Base-by-base conservation (phyloP, 2,797 vertebrate genomes). In the Sebastes matsubarae region DNA sequence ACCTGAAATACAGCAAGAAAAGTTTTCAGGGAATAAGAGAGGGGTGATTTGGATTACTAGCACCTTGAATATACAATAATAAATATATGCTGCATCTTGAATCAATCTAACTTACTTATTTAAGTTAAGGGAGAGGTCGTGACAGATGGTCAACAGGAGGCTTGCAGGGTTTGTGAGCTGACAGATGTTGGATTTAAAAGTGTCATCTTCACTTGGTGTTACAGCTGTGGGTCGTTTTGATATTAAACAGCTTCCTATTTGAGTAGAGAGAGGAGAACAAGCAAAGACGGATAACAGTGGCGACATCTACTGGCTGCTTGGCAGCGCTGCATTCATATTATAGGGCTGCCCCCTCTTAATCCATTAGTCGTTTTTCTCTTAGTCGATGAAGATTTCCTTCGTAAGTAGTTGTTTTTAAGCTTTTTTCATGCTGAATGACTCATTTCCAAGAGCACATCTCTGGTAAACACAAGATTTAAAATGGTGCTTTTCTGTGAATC, bases 261-360 rank as follows among this genome's bases (percentile, higher is more conserved):
- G 13, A 22, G 18, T 12, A 2, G 3, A 14, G 32, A 59, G 1
- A 57, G 25, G 4, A 60, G 1, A n/a, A 29, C 8, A 52, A 55
- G 16, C 10, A 8, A n/a, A 25, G 10, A 16, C 2, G 13, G 57
- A 50, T 2, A 42, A 32, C 64, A 83, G 74, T 22, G 42, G 38
- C 2, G 72, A 72, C 90, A 85, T 79, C 88, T 88, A 42, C 55
- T 90, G 93, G 77, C 36, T 13, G 9, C 50, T 64, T 65, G 25
- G 25, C 46, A 38, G 30, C 42, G 6, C 42, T 85, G 71, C 79
- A 64, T 63, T 69, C 60, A 32, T 22, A 63, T 46, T 46, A 46
- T 46, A 46, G 42, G 16, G 42, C 42, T 46, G 42, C 7, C 42
- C 42, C 14, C 42, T 7, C 42, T 46, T 46, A 18, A 46, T 18